Evolutionary conservation across 1,140 invertebrate genomes (phyloP).

Genomic region (Vanessa tameamea): DNA sequence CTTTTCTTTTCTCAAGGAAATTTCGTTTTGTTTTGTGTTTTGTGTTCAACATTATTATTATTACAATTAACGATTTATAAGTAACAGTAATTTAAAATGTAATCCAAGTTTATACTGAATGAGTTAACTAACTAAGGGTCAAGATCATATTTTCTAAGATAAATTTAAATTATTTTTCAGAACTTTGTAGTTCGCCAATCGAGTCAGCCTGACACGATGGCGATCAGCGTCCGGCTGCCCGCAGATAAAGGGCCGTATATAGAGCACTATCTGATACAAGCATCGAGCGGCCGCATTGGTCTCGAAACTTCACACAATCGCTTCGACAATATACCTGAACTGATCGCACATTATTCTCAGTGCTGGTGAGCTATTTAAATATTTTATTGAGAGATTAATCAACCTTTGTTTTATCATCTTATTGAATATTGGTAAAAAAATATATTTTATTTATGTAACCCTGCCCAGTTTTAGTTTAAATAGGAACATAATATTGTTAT

Average conservation of each 20-base stretch:
- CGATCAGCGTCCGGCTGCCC: conserved; percentile 94
- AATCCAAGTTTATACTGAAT: too few species aligned
- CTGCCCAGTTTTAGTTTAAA: too few species aligned
- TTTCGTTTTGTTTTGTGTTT: too few species aligned
- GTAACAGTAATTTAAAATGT: too few species aligned
- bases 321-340: conserved; percentile 93
- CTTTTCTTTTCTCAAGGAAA: too few species aligned
- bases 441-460: too few species aligned
- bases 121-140: too few species aligned
- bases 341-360: conserved; percentile 96
- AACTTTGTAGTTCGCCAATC: conserved; percentile 97
- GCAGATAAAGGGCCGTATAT: conserved; percentile 93
- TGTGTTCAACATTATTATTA: too few species aligned
- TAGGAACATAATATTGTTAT: too few species aligned
- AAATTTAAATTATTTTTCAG: conserved; percentile 77
- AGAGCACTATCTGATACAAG: conserved; percentile 97
- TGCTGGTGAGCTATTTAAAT: conserved; percentile 84
- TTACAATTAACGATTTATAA: too few species aligned
- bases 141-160: too few species aligned
- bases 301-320: conserved; percentile 96
- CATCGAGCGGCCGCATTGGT: conserved; percentile 88
- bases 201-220: conserved; percentile 95
- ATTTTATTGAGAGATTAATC: background rate
- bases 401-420: background rate
- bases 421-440: too few species aligned